Evolutionary conservation across 2,797 vertebrate species (phyloP).

Genomic region (Ptychobarbus kaznakovi): DNA sequence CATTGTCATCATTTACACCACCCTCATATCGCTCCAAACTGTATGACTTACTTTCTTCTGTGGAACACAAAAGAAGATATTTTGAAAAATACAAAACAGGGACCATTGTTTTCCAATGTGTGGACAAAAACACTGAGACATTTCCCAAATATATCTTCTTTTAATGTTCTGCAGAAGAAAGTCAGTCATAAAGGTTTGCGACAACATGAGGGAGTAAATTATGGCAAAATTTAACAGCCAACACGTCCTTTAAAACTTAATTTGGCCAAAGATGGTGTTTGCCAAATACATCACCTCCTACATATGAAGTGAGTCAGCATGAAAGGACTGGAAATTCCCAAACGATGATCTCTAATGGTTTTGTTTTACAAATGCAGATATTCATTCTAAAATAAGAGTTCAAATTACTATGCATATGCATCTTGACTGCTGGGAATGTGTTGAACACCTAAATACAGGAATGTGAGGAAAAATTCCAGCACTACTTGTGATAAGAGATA

Average conservation of each 20-base stretch:
- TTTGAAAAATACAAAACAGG: neutral
- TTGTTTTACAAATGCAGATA: neutral
- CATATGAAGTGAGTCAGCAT: neutral
- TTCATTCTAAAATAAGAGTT: neutral
- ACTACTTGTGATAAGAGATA: too few relatives aligned
- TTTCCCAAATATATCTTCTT: neutral
- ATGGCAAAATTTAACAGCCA: neutral
- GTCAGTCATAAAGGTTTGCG: neutral
- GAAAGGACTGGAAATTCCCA: neutral
- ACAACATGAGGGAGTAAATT: neutral
- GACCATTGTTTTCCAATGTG: neutral
- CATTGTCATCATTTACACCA: neutral
- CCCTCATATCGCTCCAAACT: neutral
- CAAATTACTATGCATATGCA: neutral
- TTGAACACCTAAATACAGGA: too few relatives aligned
- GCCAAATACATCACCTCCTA: neutral
- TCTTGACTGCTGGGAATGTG: neutral
- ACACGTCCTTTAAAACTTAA: neutral
- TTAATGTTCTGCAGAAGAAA: neutral
- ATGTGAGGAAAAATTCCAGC: neutral
- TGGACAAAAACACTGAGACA: neutral
- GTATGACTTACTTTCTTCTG: neutral
- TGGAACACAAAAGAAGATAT: neutral
- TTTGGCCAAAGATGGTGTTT: constrained; percentile 2
- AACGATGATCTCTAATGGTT: neutral